phyloP scores from a whole-genome alignment of 1,140 invertebrate genomes.

The Lasioglossum albipes region DNA sequence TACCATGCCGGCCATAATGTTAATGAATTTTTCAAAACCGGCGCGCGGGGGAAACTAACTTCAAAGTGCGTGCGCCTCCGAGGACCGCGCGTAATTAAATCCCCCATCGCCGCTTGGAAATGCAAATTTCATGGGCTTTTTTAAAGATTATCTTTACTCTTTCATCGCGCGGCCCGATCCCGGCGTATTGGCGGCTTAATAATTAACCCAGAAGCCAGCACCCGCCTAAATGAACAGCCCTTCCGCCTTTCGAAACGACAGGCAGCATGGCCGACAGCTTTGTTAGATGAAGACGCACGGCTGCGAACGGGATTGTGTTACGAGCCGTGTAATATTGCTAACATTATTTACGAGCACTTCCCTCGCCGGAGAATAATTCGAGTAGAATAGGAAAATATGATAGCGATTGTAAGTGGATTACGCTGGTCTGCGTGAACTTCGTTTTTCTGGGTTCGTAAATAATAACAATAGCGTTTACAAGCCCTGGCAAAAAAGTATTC shows the following conservation, averaged over 20 bases:
- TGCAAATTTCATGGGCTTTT: constrained; percentile 39
- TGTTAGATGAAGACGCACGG: too few species aligned
- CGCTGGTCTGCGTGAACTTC: too few species aligned
- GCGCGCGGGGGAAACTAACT: background rate
- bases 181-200: constrained; percentile 18
- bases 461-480: too few species aligned
- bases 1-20: constrained; percentile 63
- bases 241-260: background rate
- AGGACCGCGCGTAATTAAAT: constrained; percentile 47
- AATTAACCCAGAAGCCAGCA: background rate
- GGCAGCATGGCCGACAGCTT: too few species aligned
- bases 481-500: too few species aligned
- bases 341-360: background rate
- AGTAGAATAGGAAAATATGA: background rate
- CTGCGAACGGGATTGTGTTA: background rate
- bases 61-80: constrained; percentile 23
- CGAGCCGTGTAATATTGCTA: background rate
- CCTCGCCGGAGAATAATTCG: background rate
- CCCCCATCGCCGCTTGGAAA: constrained; percentile 17
- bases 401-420: background rate
- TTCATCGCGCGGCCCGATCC: background rate
- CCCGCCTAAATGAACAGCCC: background rate
- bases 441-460: too few species aligned
- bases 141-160: constrained; percentile 27
- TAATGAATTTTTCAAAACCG: constrained; percentile 64